Percentiles rank a stretch among this genome's conserved stretches.
Conservation (phyloP, 2,797 vertebrate genomes). For the Poeciliopsis presidionis region DNA sequence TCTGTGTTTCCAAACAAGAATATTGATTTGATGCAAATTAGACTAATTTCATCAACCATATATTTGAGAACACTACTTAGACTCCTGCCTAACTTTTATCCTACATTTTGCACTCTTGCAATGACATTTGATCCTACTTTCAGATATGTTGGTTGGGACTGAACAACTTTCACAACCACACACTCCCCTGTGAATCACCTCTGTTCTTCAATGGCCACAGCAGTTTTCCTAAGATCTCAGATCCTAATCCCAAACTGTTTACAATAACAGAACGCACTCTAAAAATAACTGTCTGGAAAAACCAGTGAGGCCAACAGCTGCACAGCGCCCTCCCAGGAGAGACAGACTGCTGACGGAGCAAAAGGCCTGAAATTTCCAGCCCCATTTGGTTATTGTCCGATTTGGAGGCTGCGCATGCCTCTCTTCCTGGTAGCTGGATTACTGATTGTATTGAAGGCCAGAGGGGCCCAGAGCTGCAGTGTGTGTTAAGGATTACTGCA, state of each 20-base stretch:
- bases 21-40: neutral
- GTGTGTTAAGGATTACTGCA: constrained; percentile 75
- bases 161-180: neutral
- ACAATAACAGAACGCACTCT: constrained; percentile 44
- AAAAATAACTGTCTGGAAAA: constrained; percentile 66
- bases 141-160: neutral
- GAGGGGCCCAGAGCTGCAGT: constrained; percentile 59
- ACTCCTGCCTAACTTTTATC: neutral
- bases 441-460: constrained; percentile 72
- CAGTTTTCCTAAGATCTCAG: constrained; percentile 26
- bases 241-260: constrained; percentile 49
- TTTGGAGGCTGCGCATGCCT: constrained; percentile 62
- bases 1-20: neutral
- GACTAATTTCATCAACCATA: neutral
- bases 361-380: constrained; percentile 70
- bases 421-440: constrained; percentile 79
- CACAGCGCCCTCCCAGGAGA: constrained; percentile 49
- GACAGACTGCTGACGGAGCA: constrained; percentile 75
- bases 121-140: neutral
- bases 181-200: neutral
- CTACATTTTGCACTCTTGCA: neutral
- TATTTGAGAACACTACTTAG: neutral
- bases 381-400: constrained; percentile 68
- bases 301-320: constrained; percentile 56
- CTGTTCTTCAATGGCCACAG: constrained; percentile 21